Evolutionary conservation across 2,113 vertebrate genomes (phyloP), one percentile per base, ranked within the genome.

Genomic region (Ranitomeya variabilis): DNA sequence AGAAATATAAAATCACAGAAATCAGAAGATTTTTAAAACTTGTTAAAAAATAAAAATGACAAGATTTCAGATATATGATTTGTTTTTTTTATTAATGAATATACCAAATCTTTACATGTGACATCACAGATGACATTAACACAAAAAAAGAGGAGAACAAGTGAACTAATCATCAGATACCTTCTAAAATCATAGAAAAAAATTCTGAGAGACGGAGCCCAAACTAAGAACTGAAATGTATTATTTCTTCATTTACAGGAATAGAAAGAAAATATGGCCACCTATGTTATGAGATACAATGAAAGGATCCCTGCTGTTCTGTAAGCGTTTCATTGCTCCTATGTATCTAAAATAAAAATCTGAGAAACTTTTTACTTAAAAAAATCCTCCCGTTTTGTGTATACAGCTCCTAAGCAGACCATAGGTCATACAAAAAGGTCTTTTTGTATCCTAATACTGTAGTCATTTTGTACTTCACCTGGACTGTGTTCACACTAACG

Each of bases 61-160:
- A 54, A 37, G 7, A 79, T 45, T 79, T 12, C 21, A 77, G 26
- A 86, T 45, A 59, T 55, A 55, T 57, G 13, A 62, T 69, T 86
- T 66, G 80, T 54, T 51, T 73, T 85, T 13, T 57, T 57, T 57
- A 11, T 45, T 71, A 21, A 51, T 19, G 77, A 80, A 87, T 81
- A 66, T 81, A 74, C 7, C 31, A 87, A 87, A 87, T 87, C 31
- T 81, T 59, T 87, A 73, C 78, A 81, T 37, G 37, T 81, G 31
- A 45, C 21, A 55, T 55, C 77, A 81, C 66, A 60, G 9, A 54
- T 52, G 21, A 66, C 55, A 7, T 14, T 11, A 80, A 67, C 2
- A 26, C 26, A 69, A 55, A 55, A 0, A 3, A 18, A 55, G 6
- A 55, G 12, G 51, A 55, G 21, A 67, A 9, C 19, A 23, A 26